Base-by-base conservation (phyloP, 1,140 invertebrate species). In the Prorops nasuta region DNA sequence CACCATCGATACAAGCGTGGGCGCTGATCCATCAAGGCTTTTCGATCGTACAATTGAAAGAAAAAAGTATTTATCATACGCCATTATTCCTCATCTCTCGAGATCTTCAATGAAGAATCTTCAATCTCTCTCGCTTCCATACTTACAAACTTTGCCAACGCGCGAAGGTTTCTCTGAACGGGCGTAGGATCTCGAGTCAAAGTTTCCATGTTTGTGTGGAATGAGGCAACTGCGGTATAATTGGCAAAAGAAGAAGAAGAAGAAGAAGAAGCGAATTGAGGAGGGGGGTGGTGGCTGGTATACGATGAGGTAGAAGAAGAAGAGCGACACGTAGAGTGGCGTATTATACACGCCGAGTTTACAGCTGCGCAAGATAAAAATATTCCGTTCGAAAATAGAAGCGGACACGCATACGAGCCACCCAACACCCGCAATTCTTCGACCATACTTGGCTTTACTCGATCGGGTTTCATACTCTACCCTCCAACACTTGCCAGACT, bases 361-460 rank as follows among this genome's bases (percentile, higher is more conserved):
- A 51, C 56, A 40, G 51, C 54, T 36, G 58, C 44, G 19, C 21
- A 7, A 56, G 62, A 64, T 65, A 65, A 65, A 65, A 65, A 65
- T 65, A 65, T 65, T 61, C 62, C n/a, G 55, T 21, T 42, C 56
- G 56, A 43, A 64, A 65, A 65, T 65, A 64, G 62, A 52, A 59
- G 32, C 52, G 34, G 49, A 58, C 58, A 63, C 47, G 49, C 36
- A 35, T 18, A 41, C 46, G 10, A 32, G 32, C 45, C 45, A 50
- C 54, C 48, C 44, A 54, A 60, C 60, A 61, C 56, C 62, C 58
- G 56, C 62, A 61, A 64, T 52, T 62, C 41, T 44, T 56, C 31
- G 41, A 9, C 63, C 63, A 40, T 65, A 65, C 43, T 65, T 65
- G 63, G 62, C 32, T 19, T 56, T 65, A 54, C 48, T 61, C 53